phyloP scores from a whole-genome alignment of 2,113 vertebrate genomes.

The Haplotaxodon microlepis region DNA sequence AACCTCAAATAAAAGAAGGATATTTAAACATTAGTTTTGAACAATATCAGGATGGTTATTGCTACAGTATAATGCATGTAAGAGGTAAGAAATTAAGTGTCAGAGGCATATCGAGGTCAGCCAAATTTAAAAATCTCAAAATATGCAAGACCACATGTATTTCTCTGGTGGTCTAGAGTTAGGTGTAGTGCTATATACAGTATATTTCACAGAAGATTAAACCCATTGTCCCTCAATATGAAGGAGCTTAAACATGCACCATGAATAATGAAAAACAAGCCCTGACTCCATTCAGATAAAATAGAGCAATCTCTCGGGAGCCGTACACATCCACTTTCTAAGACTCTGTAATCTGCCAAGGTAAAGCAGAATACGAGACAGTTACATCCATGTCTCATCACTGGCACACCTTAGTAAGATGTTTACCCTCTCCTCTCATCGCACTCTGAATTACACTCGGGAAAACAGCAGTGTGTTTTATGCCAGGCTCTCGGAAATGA shows the following conservation, averaged over 20 bases:
- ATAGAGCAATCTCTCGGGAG: constrained; percentile 52
- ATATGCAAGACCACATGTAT: not conserved
- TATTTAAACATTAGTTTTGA: not conserved
- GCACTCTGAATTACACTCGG: constrained; percentile 14
- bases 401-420: constrained; percentile 38
- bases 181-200: constrained; percentile 18
- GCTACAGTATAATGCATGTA: not conserved
- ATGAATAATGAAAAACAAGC: constrained; percentile 68
- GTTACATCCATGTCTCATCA: constrained; percentile 52
- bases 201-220: constrained; percentile 59
- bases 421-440: constrained; percentile 44
- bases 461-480: constrained; percentile 12
- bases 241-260: constrained; percentile 49
- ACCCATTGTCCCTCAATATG: constrained; percentile 53
- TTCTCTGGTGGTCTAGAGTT: constrained; percentile 17
- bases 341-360: constrained; percentile 56
- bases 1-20: not conserved
- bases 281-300: constrained; percentile 50
- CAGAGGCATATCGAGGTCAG: not conserved
- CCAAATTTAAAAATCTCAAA: not conserved
- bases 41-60: not conserved
- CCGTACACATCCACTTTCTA: constrained; percentile 50
- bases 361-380: constrained; percentile 32
- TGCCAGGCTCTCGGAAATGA: not conserved
- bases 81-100: not conserved